phyloP scores from a whole-genome alignment of 1,140 invertebrate genomes.

The Drosophila bipectinata region DNA sequence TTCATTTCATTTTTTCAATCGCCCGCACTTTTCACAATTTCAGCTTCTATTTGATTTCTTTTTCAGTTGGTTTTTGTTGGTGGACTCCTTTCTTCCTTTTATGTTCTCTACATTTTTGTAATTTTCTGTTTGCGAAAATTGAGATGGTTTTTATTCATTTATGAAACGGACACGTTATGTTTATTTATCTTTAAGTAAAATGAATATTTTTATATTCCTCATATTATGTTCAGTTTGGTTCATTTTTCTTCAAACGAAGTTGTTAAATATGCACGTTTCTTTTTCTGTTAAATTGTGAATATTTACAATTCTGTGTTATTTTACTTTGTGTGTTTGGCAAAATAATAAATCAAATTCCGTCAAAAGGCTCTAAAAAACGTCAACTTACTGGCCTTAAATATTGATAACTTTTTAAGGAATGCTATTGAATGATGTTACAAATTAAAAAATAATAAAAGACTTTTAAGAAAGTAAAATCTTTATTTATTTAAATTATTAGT shows the following conservation, averaged over 20 bases:
- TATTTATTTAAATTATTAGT: not conserved
- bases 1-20: slow-evolving; percentile 39
- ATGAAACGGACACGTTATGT: slow-evolving; percentile 1
- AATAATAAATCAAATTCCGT: no score
- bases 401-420: no score
- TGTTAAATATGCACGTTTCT: slow-evolving; percentile 5
- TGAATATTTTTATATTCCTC: not conserved
- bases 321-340: not conserved
- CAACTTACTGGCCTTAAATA: no score
- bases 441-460: no score
- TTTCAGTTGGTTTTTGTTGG: slow-evolving; percentile 20
- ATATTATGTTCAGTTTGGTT: not conserved
- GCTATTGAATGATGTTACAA: no score
- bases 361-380: no score
- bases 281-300: slow-evolving; percentile 2
- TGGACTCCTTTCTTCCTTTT: slow-evolving; percentile 22
- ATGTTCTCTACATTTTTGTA: slow-evolving; percentile 19
- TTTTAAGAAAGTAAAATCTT: no score
- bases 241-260: not conserved
- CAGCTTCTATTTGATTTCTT: slow-evolving; percentile 22
- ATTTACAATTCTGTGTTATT: slow-evolving; percentile 4
- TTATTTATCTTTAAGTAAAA: slow-evolving; percentile 18
- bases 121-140: slow-evolving; percentile 4
- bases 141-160: slow-evolving; percentile 27
- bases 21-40: slow-evolving; percentile 23